These are phyloP conservation scores for Dasyurus viverrinus DNA, from an alignment of 2,113 vertebrate genomes.

Conservation along the genomic window DNA sequence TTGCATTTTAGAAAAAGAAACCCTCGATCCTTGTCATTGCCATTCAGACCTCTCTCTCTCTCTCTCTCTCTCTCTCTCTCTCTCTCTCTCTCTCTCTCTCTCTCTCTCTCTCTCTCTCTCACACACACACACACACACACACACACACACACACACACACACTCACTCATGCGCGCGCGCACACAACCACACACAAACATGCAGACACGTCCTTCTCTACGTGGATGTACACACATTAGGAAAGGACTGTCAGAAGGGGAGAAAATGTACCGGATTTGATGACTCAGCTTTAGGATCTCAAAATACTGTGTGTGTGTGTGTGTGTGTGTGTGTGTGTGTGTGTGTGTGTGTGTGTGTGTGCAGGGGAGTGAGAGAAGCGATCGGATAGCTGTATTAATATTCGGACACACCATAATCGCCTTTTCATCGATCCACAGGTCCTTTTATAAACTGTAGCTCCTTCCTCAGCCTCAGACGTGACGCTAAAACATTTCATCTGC, in stretches of 20 bases:
- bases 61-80: background rate
- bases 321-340: background rate
- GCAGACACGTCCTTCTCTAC: conserved; percentile 19
- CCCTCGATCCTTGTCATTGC: conserved; percentile 26
- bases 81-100: background rate
- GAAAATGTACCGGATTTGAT: conserved; percentile 53
- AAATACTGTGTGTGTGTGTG: conserved; percentile 30
- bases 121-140: background rate
- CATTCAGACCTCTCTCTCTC: conserved; percentile 53
- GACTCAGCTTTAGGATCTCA: conserved; percentile 64
- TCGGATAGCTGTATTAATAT: conserved; percentile 60
- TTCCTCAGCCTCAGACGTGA: conserved; percentile 57
- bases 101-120: too few relatives aligned
- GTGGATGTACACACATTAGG: conserved; percentile 31
- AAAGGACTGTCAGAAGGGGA: conserved; percentile 33
- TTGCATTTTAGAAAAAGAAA: background rate
- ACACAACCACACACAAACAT: conserved; percentile 7
- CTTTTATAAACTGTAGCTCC: conserved; percentile 54
- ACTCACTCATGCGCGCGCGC: background rate
- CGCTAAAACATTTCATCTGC: conserved; percentile 54
- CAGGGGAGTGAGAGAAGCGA: background rate
- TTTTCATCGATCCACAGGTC: conserved; percentile 76
- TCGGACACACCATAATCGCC: conserved; percentile 60
- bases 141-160: conserved; percentile 28
- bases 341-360: background rate